Base-by-base conservation (phyloP, 2,888 invertebrate genomes). In the Hypomecis punctinalis region DNA sequence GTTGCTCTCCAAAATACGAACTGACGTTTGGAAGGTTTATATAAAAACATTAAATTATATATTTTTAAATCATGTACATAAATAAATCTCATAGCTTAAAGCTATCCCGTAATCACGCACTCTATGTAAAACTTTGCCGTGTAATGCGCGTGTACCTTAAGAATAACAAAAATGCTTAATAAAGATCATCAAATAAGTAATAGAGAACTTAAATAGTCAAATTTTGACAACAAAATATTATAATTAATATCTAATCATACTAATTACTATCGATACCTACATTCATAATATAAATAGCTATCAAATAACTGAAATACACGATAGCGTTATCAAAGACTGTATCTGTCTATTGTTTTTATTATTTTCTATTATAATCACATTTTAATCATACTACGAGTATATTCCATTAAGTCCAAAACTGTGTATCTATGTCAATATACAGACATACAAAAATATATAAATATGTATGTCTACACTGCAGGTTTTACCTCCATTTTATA, bases 401-500 rank as follows among this genome's bases (percentile, higher is more conserved):
- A 35, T 10, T 51, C 7, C 9, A 39, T 1, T 6, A 11, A 49
- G 35, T 10, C 6, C 23, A 40, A 52, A 40, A 40, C 40, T 40
- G 40, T 10, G 11, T 11, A 43, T 8, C 9, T 0, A 54, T 33
- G 10, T 42, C 10, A 51, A 43, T 10, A 66, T 54, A 54, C 43
- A 57, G 55, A 47, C 57, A 53, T 40, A 58, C 54, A 54, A 49
- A 42, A 37, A 53, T 35, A 13, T 57, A 47, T 43, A 35, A 42
- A 51, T 33, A 40, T 40, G 2, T 33, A 40, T 40, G 2, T 47
- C 36, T 56, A 58, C 11, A 42, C 66, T 74, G 76, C 81, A 81
- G 81, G 87, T 89, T 82, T 78, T 10, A 88, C 88, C 85, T 74
- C 76, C 83, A 62, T 57, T 47, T 36, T 46, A 37, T 46, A 45